Evolutionary conservation across 2,888 invertebrate genomes (phyloP), one percentile per base, ranked within the genome.

Genomic region (Stramonita haemastoma): DNA sequence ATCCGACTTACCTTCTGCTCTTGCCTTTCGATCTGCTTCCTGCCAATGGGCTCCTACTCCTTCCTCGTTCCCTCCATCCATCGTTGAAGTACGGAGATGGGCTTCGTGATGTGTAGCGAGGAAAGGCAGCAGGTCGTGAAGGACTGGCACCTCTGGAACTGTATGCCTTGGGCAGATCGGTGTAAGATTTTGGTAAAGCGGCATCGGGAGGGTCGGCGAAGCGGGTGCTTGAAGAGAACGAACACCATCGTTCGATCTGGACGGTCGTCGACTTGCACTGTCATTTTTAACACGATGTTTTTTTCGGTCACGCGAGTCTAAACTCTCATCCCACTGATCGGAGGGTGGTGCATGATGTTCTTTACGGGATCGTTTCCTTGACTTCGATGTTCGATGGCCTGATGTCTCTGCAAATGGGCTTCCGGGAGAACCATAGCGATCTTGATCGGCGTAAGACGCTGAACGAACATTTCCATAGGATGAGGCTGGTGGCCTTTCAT

Each of bases 131-230:
- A 66, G 87, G 90, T n/a, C 87, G 93, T 32, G 34, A 32, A 2
- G 86, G 86, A 46, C 86, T 79, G 15, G 34, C 32, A 32, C 77
- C 56, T 57, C 56, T 88, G 32, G 66, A 81, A 79, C 90, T 89
- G 87, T 94, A 94, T 19, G 94, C 94, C 90, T 93, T 93, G 15
- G 95, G 94, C 46, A 94, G 92, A 85, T 94, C 93, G 32, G 92
- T 92, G 91, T 94, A 94, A 56, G 93, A 93, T 90, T 92, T 93
- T 22, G 91, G 91, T 56, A 89, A 57, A 56, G 73, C 70, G 17
- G 89, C 32, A 70, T 57, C 66, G 19, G 73, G 46, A 46, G 46
- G 85, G 46, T 34, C 56, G 84, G 73, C 15, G 57, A 29, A 1
- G 13, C 57, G 11, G 57, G 32, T 22, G 87, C 11, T 22, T 70